Conservation (phyloP, 2,888 invertebrate species). For the Gibbula magus region DNA sequence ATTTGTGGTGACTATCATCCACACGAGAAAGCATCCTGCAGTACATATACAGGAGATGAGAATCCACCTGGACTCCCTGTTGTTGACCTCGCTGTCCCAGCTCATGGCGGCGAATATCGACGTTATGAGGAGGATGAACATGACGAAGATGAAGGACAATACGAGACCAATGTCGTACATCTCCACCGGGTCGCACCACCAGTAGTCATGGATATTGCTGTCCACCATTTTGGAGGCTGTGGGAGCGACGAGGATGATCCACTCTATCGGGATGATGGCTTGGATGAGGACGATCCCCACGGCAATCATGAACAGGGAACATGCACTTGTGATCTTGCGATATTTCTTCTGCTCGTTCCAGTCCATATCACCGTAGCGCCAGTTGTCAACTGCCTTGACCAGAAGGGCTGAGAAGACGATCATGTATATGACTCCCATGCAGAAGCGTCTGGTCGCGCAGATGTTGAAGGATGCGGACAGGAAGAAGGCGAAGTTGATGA, state of each 20-base stretch:
- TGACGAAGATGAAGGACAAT: conserved; percentile 74
- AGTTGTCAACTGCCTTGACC: conserved; percentile 75
- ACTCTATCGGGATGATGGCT: conserved; percentile 74
- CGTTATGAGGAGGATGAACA: conserved; percentile 74
- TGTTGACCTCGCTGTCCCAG: conserved; percentile 74
- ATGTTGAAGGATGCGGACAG: conserved; percentile 72
- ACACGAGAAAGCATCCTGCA: conserved; percentile 73
- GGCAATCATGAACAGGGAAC: conserved; percentile 70
- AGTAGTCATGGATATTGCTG: conserved; percentile 56
- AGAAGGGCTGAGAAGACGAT: conserved; percentile 75
- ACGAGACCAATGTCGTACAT: conserved; percentile 74
- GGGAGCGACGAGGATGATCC: conserved; percentile 75
- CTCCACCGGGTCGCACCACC: conserved; percentile 66
- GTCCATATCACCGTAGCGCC: conserved; percentile 67
- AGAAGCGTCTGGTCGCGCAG: conserved; percentile 74
- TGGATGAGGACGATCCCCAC: conserved; percentile 71
- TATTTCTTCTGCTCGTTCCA: conserved; percentile 52
- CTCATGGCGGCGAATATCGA: conserved; percentile 73
- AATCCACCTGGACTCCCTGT: conserved; percentile 75
- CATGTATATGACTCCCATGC: conserved; percentile 75
- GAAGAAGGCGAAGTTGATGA: conserved; percentile 76
- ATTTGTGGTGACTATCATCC: conserved; percentile 74
- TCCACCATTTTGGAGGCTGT: conserved; percentile 58
- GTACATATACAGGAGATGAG: conserved; percentile 61
- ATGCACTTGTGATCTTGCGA: conserved; percentile 67